Evolutionary conservation across 1,140 invertebrate genomes (phyloP).

Genomic region (Ephestia elutella): DNA sequence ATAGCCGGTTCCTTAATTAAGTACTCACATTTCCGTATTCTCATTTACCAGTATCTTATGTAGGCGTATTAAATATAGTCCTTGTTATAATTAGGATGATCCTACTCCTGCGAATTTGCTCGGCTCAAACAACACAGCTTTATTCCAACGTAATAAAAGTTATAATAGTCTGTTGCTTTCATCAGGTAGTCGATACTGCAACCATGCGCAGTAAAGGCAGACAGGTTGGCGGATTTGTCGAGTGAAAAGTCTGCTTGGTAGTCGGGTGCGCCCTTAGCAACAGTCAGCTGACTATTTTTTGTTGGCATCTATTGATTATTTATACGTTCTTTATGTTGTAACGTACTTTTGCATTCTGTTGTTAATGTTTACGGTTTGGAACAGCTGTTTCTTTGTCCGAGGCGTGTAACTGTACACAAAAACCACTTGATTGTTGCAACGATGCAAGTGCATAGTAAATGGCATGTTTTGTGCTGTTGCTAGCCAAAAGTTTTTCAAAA

Average conservation of each 20-base stretch:
- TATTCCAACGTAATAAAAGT: background rate
- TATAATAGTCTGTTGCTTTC: background rate
- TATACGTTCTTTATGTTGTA: background rate
- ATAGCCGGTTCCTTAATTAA: no score
- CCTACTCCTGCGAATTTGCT: background rate
- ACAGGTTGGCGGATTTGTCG: conserved; percentile 19
- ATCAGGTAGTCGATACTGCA: conserved; percentile 10
- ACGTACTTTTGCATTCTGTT: background rate
- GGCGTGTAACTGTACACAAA: no score
- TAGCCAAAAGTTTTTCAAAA: no score
- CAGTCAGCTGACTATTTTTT: background rate
- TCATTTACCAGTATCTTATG: background rate
- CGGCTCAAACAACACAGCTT: background rate
- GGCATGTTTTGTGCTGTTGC: no score
- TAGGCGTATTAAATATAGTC: conserved; percentile 1
- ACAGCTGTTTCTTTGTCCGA: background rate
- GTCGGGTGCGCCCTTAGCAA: background rate
- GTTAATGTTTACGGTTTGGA: background rate
- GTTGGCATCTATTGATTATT: background rate
- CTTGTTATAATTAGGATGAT: conserved; percentile 9
- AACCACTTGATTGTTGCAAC: no score
- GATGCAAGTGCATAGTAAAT: no score
- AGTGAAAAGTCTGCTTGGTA: no score
- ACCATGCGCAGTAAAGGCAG: conserved; percentile 14
- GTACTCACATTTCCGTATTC: no score